Evolutionary conservation across 2,888 invertebrate genomes (phyloP).

Genomic region (Drosophila pseudotakahashii): DNA sequence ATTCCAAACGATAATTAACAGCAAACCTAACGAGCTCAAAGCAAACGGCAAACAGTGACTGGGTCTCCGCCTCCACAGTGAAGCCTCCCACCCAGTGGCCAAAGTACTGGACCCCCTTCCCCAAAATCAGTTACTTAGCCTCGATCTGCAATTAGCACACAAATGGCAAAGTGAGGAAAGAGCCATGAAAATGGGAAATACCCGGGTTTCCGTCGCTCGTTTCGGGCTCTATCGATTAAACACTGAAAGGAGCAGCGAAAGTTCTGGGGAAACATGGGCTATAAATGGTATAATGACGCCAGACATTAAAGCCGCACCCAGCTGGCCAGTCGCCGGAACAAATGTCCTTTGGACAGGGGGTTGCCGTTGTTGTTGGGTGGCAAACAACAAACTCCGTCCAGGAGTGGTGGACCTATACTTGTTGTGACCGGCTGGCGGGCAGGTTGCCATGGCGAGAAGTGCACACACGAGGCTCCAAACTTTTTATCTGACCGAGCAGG

Average conservation of each 20-base stretch:
- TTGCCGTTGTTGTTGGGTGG: slow-evolving; percentile 50
- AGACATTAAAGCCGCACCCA: slow-evolving; percentile 68
- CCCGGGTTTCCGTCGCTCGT: slow-evolving; percentile 18
- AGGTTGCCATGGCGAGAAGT: slow-evolving; percentile 35
- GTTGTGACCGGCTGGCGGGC: slow-evolving; percentile 36
- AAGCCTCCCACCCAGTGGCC: slow-evolving; percentile 14
- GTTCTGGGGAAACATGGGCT: slow-evolving; percentile 51
- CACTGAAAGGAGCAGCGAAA: slow-evolving; percentile 57
- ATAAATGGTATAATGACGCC: slow-evolving; percentile 75
- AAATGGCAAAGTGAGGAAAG: slow-evolving; percentile 13
- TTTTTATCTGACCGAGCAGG: slow-evolving; percentile 31
- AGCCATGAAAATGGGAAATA: slow-evolving; percentile 15
- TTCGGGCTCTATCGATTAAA: slow-evolving; percentile 65
- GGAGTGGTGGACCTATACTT: slow-evolving; percentile 25
- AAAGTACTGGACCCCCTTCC: background rate
- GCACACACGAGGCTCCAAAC: slow-evolving; percentile 16
- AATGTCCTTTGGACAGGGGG: slow-evolving; percentile 34
- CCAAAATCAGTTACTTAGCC: slow-evolving; percentile 52
- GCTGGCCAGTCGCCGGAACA: slow-evolving; percentile 28
- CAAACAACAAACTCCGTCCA: slow-evolving; percentile 58
- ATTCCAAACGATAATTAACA: slow-evolving; percentile 56
- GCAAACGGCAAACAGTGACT: slow-evolving; percentile 23
- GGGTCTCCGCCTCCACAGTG: slow-evolving; percentile 25
- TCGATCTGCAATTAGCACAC: slow-evolving; percentile 57
- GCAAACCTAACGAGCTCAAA: slow-evolving; percentile 37